Base-by-base conservation (phyloP, 1,140 invertebrate genomes). In the Physella acuta region DNA sequence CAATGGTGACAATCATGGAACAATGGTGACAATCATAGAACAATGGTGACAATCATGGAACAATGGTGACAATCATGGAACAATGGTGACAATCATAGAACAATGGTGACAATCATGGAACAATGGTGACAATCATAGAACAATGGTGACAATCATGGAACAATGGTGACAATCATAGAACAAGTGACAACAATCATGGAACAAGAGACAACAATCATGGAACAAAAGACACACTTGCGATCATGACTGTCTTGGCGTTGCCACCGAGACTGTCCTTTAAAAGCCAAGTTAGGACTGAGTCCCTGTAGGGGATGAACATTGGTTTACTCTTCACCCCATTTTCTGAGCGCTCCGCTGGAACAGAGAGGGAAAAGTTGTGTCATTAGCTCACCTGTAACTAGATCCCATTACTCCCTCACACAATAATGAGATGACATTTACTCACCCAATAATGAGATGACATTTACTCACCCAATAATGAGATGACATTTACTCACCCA, bases 211-310 rank as follows among this genome's bases (percentile, higher is more conserved):
- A n/a, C n/a, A n/a, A n/a, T n/a, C n/a, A n/a, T n/a, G n/a, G n/a
- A 24, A 30, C 16, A n/a, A 16, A 3, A 3, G 20, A 85, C 87
- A 85, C 85, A 90, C 89, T 89, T 62, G 92, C 92, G 65, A 94
- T 91, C 93, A 96, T 95, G 44, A 95, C 92, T 2, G 94, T 96
- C 81, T 95, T 95, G 0, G 93, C 93, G 85, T 97, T 96, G 1
- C 94, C 94, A 28, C 94, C 94, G 8, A 97, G 86, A 44, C 93
- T 94, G 81, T 96, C 94, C 83, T 94, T 94, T 56, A 96, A 86
- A 16, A 96, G 84, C 93, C 93, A 95, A 0, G 94, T 96, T 0
- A 95, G 87, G 24, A 94, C 93, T 14, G 93, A 95, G 85, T 97
- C 93, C 36, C 94, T 85, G 84, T 96, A 96, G 0, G 94, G 94